Evolutionary conservation across 2,888 invertebrate genomes (phyloP).

Genomic region (Polydrusus pterygomalis): DNA sequence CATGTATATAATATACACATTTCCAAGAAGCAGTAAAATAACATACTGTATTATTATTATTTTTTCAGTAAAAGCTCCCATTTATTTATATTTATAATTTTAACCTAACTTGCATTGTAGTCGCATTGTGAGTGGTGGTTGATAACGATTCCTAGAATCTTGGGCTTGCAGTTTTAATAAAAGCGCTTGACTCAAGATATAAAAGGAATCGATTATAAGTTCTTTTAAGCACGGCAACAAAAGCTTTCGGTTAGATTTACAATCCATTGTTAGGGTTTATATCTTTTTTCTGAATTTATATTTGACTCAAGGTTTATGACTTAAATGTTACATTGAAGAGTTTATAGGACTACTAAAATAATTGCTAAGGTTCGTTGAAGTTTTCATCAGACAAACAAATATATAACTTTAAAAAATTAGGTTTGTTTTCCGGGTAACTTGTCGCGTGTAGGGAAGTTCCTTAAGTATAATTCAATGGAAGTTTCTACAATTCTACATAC

Average conservation of each 20-base stretch:
- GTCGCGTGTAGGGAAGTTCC: no score
- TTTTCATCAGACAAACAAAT: background rate
- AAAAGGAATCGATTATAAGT: background rate
- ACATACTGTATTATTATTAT: no score
- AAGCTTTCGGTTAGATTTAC: background rate
- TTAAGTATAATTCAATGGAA: no score
- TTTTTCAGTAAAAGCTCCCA: no score
- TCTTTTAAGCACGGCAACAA: conserved; percentile 10
- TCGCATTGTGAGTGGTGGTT: background rate
- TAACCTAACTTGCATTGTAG: no score
- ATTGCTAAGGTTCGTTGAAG: background rate
- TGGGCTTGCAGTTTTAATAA: background rate
- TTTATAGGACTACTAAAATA: background rate
- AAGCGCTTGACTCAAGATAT: background rate
- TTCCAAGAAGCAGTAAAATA: no score
- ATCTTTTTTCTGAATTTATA: background rate
- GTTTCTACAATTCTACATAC: no score
- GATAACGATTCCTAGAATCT: conserved; percentile 16
- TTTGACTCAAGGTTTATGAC: background rate
- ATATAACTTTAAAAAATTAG: no score
- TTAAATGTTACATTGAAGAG: background rate
- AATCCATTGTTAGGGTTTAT: conserved; percentile 8
- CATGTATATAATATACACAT: no score
- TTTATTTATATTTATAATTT: no score
- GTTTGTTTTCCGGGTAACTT: no score